These are phyloP conservation scores for Magallana ariakensis DNA, from an alignment of 1,140 invertebrate genomes.

Conservation along the genomic window DNA sequence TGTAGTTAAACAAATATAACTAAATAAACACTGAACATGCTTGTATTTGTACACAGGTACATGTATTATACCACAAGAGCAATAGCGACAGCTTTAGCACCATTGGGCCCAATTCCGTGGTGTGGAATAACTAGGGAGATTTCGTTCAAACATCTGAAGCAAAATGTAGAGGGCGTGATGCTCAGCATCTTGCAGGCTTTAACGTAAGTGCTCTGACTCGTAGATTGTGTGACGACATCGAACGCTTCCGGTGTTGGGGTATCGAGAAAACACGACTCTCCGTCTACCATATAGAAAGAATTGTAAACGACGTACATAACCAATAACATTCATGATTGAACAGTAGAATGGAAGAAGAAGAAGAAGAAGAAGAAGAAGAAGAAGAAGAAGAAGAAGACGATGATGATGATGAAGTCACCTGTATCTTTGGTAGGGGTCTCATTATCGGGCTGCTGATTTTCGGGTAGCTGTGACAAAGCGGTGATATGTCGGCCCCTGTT, in stretches of 20 bases:
- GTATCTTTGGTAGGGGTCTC: not conserved
- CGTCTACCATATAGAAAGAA: not conserved
- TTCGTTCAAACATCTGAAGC: constrained; percentile 45
- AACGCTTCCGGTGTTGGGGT: constrained; percentile 27
- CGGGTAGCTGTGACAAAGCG: not conserved
- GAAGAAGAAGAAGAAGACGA: too few relatives aligned
- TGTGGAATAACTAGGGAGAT: constrained; percentile 43
- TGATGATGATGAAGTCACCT: not conserved
- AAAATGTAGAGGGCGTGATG: constrained; percentile 52
- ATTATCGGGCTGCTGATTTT: not conserved
- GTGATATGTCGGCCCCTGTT: not conserved
- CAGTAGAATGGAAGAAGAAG: too few relatives aligned
- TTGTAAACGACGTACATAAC: too few relatives aligned
- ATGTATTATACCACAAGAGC: constrained; percentile 61
- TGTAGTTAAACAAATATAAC: too few relatives aligned
- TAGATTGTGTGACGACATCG: not conserved
- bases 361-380: too few relatives aligned
- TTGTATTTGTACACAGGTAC: too few relatives aligned
- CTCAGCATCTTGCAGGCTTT: constrained; percentile 47
- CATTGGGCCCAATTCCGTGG: constrained; percentile 52
- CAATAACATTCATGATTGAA: too few relatives aligned
- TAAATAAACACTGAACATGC: too few relatives aligned
- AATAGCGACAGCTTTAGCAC: constrained; percentile 66
- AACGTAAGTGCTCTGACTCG: constrained; percentile 42
- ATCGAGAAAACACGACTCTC: not conserved